Evolutionary conservation across 2,113 vertebrate species (phyloP), one percentile per base, ranked within the genome.

Genomic region (Charina bottae): DNA sequence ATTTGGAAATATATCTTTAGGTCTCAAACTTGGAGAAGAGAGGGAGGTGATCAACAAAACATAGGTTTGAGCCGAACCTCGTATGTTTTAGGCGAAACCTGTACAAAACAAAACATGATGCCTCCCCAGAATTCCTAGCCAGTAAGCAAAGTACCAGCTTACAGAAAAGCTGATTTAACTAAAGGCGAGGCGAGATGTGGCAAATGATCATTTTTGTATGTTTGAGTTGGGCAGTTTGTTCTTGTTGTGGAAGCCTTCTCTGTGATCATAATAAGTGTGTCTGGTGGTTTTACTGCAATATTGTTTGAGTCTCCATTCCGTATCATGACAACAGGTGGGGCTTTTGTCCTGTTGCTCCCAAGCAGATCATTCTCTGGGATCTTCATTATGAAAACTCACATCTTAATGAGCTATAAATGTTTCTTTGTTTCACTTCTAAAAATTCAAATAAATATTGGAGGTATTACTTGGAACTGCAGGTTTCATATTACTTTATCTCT

Each of bases 401-500:
- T 21, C 3, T 17, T 42, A 60, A 26, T 94, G 86, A 85, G 93
- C 83, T 90, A 68, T 90, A 90, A 62, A 60, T 91, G 84, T 93
- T 93, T 92, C 24, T 89, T 83, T 58, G 17, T 78, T 46, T 56
- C 42, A 21, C 60, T 91, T 94, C 85, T n/a, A 56, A 85, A 93
- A 93, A 78, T 42, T 78, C 72, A 78, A 10, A 78, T 78, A 21
- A 78, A 78, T 4, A 78, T 78, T 78, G 89, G 0, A 0, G 90
- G 28, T 11, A 58, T 93, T 54, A 72, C 15, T 33, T 19, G 89
- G 85, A 94, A 92, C 72, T 93, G 88, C 83, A 94, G 88, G 93
- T 95, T 19, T 87, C 92, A 89, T 90, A 54, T 92, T 89, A 6
- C 92, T 93, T 49, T 91, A 62, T 87, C 49, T 28, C 87, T 88